Evolutionary conservation across 1,140 invertebrate species (phyloP).

Genomic region (Bombus confusus): DNA sequence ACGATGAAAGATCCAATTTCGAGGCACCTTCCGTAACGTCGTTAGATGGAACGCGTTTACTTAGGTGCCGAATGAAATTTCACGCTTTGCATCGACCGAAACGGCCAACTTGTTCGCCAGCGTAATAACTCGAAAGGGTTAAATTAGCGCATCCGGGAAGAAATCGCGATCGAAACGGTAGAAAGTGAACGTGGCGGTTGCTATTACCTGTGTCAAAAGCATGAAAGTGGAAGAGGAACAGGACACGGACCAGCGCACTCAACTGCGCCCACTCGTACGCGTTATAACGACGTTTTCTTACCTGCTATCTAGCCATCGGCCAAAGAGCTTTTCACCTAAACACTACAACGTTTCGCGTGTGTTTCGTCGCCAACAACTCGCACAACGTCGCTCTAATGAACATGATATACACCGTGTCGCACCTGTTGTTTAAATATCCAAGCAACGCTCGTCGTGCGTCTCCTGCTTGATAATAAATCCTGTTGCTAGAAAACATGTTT

Average conservation of each 20-base stretch:
- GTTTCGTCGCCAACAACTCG: not conserved
- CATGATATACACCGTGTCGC: not conserved
- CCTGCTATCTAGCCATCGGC: not conserved
- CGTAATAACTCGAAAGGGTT: not conserved
- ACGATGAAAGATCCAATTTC: slow-evolving; percentile 7
- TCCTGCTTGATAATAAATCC: not conserved
- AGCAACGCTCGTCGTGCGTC: too few relatives aligned
- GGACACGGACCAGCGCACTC: too few relatives aligned
- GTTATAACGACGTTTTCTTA: not conserved
- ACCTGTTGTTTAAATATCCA: slow-evolving; percentile 7
- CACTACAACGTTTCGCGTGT: too few relatives aligned
- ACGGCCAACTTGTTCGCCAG: not conserved
- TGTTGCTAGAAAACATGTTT: not conserved
- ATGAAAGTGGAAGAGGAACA: too few relatives aligned
- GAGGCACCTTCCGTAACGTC: not conserved
- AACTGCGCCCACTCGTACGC: not conserved
- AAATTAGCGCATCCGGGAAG: slow-evolving; percentile 15
- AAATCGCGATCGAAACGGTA: slow-evolving; percentile 5
- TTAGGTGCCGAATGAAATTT: slow-evolving; percentile 19
- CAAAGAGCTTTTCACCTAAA: slow-evolving; percentile 1
- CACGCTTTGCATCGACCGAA: not conserved
- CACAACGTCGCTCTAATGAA: slow-evolving; percentile 6
- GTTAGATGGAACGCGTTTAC: not conserved
- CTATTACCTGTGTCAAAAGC: too few relatives aligned
- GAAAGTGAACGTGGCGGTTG: not conserved